These are phyloP conservation scores for Sceloporus undulatus DNA, from an alignment of 2,113 vertebrate genomes.

Conservation along the genomic window DNA sequence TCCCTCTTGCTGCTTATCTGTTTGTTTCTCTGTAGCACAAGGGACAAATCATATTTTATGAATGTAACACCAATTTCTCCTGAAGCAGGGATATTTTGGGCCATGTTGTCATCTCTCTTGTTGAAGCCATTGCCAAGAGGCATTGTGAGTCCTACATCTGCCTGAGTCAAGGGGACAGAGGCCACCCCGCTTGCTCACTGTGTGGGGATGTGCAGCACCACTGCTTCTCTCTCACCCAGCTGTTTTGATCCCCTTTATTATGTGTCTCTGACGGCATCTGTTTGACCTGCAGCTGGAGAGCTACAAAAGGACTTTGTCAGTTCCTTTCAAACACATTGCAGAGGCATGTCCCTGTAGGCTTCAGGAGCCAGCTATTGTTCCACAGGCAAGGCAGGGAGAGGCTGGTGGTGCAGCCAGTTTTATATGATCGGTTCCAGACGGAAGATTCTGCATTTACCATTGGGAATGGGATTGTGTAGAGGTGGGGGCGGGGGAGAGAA, in stretches of 20 bases:
- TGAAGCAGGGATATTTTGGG: not conserved
- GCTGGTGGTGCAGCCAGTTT: conserved; percentile 26
- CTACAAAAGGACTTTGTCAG: conserved; percentile 36
- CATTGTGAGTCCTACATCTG: not conserved
- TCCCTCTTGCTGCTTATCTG: not conserved
- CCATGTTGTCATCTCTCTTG: not conserved
- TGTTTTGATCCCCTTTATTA: conserved; percentile 21
- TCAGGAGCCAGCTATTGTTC: conserved; percentile 32
- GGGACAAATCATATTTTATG: not conserved
- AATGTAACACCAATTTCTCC: not conserved
- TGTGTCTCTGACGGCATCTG: conserved; percentile 3
- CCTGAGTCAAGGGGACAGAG: not conserved
- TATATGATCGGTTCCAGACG: conserved; percentile 23
- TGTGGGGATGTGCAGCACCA: not conserved
- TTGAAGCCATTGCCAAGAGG: not conserved
- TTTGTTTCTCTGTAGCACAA: not conserved
- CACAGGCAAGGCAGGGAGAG: not conserved
- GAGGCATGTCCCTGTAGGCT: conserved; percentile 26
- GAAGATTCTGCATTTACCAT: conserved; percentile 1
- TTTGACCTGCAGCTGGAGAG: conserved; percentile 29
- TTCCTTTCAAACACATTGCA: conserved; percentile 23
- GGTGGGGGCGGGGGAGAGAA: not conserved
- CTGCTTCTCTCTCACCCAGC: not conserved
- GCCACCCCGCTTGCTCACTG: not conserved
- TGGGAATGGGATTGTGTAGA: not conserved